Conservation (phyloP, 2,888 invertebrate genomes). For the Microctonus brassicae region DNA sequence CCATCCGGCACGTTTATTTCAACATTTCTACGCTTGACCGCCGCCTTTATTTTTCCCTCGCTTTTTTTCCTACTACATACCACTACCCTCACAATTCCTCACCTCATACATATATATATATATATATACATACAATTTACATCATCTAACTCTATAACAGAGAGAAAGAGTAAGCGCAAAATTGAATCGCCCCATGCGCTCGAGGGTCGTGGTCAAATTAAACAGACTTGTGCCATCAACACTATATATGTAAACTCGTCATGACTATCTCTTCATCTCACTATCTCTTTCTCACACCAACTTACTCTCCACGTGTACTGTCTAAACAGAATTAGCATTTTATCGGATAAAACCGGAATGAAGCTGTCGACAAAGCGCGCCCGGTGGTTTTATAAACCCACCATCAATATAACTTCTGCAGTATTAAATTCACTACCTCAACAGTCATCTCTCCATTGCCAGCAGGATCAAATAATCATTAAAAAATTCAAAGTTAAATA, state of each 20-base stretch:
- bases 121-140: not conserved
- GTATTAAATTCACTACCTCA: constrained; percentile 14
- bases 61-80: not conserved
- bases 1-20: constrained; percentile 12
- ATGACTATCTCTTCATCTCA: constrained; percentile 3
- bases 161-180: constrained; percentile 22
- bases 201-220: constrained; percentile 14
- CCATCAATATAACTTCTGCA: constrained; percentile 28
- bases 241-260: constrained; percentile 6
- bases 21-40: constrained; percentile 29
- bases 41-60: not conserved
- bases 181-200: constrained; percentile 27
- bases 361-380: constrained; percentile 39
- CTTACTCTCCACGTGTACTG: constrained; percentile 33
- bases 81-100: not conserved
- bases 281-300: not conserved
- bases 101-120: not conserved
- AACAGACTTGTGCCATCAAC: constrained; percentile 24
- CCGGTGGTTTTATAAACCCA: constrained; percentile 34
- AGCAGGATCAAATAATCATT: too few species aligned
- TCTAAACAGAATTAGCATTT: constrained; percentile 56
- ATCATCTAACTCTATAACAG: not conserved
- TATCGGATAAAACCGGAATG: constrained; percentile 50
- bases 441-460: constrained; percentile 14
- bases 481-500: not conserved